phyloP scores from a whole-genome alignment of 2,113 vertebrate genomes.

The Tachuris rubrigastra region DNA sequence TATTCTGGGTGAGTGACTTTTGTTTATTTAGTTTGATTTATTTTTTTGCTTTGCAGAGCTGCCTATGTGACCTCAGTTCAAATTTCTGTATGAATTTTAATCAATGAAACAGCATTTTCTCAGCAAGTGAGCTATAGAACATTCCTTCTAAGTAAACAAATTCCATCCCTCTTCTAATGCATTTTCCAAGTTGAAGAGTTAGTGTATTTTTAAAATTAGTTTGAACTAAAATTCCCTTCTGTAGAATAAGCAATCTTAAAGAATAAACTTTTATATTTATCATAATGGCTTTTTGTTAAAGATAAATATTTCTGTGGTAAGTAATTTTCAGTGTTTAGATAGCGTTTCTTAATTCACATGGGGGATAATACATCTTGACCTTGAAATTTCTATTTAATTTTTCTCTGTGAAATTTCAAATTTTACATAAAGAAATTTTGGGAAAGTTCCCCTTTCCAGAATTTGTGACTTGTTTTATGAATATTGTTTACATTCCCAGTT shows the following conservation, averaged over 20 bases:
- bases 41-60: not conserved
- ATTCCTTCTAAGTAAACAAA: not conserved
- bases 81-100: not conserved
- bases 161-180: not conserved
- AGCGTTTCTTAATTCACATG: not conserved
- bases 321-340: not conserved
- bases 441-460: not conserved
- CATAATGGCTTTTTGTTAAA: not conserved
- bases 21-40: not conserved
- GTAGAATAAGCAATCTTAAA: not conserved
- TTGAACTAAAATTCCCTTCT: not conserved
- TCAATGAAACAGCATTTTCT: not conserved
- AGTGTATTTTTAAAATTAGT: not conserved
- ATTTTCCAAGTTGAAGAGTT: not conserved
- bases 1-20: not conserved
- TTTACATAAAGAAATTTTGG: not conserved
- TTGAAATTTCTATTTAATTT: not conserved
- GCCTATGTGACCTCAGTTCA: not conserved
- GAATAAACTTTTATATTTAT: not conserved
- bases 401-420: not conserved
- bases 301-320: not conserved
- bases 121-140: not conserved
- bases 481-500: slow-evolving; percentile 14
- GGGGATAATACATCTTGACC: not conserved
- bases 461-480: not conserved